Base-by-base conservation (phyloP, 2,113 vertebrate genomes). In the Ciconia stormi region DNA sequence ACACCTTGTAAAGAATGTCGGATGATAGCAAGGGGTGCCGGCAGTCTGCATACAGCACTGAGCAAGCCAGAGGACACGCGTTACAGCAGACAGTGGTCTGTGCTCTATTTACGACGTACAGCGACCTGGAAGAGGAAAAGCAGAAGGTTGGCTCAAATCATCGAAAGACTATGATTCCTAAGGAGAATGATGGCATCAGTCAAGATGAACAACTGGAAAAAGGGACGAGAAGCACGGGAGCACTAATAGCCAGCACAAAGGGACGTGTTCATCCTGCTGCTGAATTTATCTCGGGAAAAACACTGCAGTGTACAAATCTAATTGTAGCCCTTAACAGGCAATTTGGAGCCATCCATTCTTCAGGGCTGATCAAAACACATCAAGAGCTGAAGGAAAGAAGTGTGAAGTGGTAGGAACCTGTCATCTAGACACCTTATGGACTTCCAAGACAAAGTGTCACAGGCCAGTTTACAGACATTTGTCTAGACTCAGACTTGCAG, bases 1-100 rank as follows among this genome's bases (percentile, higher is more conserved):
- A 6, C 38, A 26, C 34, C 34, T 53, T 17, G 69, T 26, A 11
- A 62, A 14, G 53, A 29, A 30, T 1, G 1, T 16, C 0, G 2
- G 20, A 4, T 16, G 61, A 20, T 20, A 13, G 38, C 3, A 26
- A 15, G 1, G 40, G 71, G 40, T n/a, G 63, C 47, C 21, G 49
- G 72, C 40, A 46, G 56, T 8, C 55, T 26, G 62, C 40, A 13
- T 5, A 4, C 21, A 27, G 77, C 50, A 34, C 65, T 10, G 42
- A 59, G 70, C 42, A 19, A 46, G 40, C 40, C 36, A 4, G 44
- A 49, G 52, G 36, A 36, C 23, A 13, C 2, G 0, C 34, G 47
- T 69, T 27, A 38, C 34, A 21, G 70, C 52, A 53, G 29, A n/a
- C 16, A 30, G 63, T 8, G 34, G 13, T n/a, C 62, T 29, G 26